Base-by-base conservation (phyloP, 2,888 invertebrate species). In the Acanthopleura granulata region DNA sequence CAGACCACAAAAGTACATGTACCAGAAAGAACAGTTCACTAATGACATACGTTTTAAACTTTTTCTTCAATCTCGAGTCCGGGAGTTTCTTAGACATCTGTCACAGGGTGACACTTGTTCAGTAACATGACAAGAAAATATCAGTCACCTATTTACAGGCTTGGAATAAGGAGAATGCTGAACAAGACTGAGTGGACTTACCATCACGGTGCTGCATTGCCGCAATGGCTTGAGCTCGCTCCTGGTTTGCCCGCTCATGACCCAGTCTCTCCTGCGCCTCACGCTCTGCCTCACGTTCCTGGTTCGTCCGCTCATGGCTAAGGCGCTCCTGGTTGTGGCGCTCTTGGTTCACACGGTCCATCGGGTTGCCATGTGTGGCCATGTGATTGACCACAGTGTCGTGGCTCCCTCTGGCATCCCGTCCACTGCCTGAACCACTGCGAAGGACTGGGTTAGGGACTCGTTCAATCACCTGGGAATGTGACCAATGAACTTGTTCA, bases 391-490 rank as follows among this genome's bases (percentile, higher is more conserved):
- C 29, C 16, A 27, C 3, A 14, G 66, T 6, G 12, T 66, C 66
- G 15, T 66, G 66, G 16, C 22, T 27, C 18, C 66, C 66, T 27
- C 22, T 22, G 16, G 22, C 29, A 66, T 66, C 29, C 16, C 29
- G 25, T 6, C 66, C 16, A 66, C 22, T 15, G 6, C 22, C 29
- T 57, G 71, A 66, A 69, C 72, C 9, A 72, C 62, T 66, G 4
- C 27, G 16, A 16, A 79, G 72, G 49, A 77, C 72, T 11, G 81
- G 84, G 73, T 85, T 85, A 0, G 82, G 84, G 57, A 84, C 79
- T 30, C 82, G 78, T 76, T 85, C 85, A 71, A 85, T 85, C 75
- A 82, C 79, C 83, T 85, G 80, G n/a, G 69, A 75, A 66, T 57
- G 57, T 57, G 57, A 57, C 57, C 57, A 57, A 57, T 57, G 73